Evolutionary conservation across 2,797 vertebrate genomes (phyloP), one percentile per base, ranked within the genome.

Genomic region (Tamandua tetradactyla): DNA sequence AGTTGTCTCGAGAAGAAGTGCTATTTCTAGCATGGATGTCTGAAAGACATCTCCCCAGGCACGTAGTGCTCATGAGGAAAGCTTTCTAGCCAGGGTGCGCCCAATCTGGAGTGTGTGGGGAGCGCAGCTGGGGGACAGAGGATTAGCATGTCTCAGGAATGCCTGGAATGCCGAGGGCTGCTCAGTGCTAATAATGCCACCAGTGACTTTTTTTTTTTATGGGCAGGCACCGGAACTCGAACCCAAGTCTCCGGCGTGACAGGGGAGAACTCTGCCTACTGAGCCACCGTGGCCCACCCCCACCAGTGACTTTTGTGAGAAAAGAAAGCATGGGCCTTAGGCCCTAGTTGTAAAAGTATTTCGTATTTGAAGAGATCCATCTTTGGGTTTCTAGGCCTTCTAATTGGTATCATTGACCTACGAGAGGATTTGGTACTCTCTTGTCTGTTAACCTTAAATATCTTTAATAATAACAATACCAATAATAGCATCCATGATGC

Each of bases 61-160:
- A 93, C 95, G 90, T 94, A 92, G 93, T 91, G 92, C 84, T 0
- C 9, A 52, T 17, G 3, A 61, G 6, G 2, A 14, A 88, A 37
- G 32, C 12, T 0, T 10, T 9, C 5, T 44, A 17, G 75, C 37
- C 13, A 1, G 2, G 1, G 23, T 32, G 32, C 11, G 2, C 3
- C 0, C 35, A 40, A 1, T 7, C 49, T 55, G 52, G n/a, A 66
- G 42, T 4, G 47, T 6, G 27, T 44, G 9, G 22, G 78, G 57
- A 25, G 49, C 17, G 18, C 8, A 7, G 37, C 12, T 42, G 52
- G 30, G 69, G 71, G 35, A 17, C 18, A 1, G 42, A 35, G 17
- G 32, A 2, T 55, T 62, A 2, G 1, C 0, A 18, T 74, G 59
- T 30, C 6, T 18, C 10, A 13, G 57, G 37, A 61, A 47, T 61